Base-by-base conservation (phyloP, 1,140 invertebrate species). In the Pogonus chalceus region DNA sequence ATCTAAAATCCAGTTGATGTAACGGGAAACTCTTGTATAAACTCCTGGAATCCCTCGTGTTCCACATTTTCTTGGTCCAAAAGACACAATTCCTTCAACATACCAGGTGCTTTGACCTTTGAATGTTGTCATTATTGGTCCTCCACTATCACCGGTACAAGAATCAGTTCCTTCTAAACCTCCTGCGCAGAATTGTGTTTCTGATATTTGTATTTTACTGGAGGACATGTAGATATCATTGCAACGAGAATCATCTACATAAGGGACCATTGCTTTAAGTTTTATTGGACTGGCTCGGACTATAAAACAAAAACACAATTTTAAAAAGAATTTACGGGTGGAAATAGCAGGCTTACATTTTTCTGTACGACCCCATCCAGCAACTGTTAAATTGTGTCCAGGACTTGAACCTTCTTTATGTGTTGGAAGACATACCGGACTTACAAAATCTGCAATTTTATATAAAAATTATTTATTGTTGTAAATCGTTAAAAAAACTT, bases 1-100 rank as follows among this genome's bases (percentile, higher is more conserved):
- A 12, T 52, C 60, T 57, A 78, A 74, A 52, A 82, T 76, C 80
- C 79, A 83, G 4, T 72, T 59, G 0, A 79, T 18, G 56, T 79
- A 82, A 47, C 74, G 37, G 7, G 70, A 72, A 1, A 82, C 74
- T 53, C 73, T 69, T 12, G 79, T 77, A 58, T 81, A 82, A 10
- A 82, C 64, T 2, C 73, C 77, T 9, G 79, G 78, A 46, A 62
- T 52, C 16, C 64, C 61, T 0, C 58, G 56, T 9, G 55, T 49
- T 26, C 56, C 66, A 12, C 74, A 76, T 43, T 75, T 78, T 1
- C 60, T 10, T 54, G 62, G 62, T 43, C 78, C 77, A 26, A 77
- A 63, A 16, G 77, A 79, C 1, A 74, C 77, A 0, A 79, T 50
- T 14, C 78, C 78, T 22, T 78, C 56, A 2, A 77, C 60, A 55